Evolutionary conservation across 2,113 vertebrate genomes (phyloP), one percentile per base, ranked within the genome.

Genomic region (Tragulus kanchil): DNA sequence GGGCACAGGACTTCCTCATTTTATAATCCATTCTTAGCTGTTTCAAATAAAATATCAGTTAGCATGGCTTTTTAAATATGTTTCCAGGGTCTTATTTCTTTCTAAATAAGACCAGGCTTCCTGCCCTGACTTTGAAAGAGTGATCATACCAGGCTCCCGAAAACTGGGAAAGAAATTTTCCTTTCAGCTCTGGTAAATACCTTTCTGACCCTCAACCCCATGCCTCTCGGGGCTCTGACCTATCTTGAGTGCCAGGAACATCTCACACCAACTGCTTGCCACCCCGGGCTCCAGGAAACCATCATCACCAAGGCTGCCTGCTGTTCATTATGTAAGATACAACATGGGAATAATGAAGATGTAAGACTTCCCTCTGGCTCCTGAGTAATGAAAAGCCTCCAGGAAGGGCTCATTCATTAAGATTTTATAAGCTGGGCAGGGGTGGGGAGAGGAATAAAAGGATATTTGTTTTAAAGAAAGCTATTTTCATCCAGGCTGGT

Each of bases 381-480:
- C 42, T 62, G 67, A 79, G 96, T 73, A 92, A 64, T 12, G 0
- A 0, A 90, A 92, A 90, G 96, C 95, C 97, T 85, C 23, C 65
- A 89, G 96, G 85, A 94, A 58, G 10, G 12, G 42, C 67, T 82
- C 25, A 13, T 94, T 96, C 94, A 95, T 78, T 95, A 89, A 92
- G 94, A 62, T 94, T 10, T 98, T 90, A 75, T 83, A 86, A 84
- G n/a, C 58, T 93, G 54, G 77, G 73, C 67, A 42, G 5, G 69
- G 69, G 69, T 23, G 36, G 36, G 19, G 36, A 10, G 11, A 56
- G 93, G 82, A 89, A 91, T 42, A 62, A 77, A 97, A 61, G 95
- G 85, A 65, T 93, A 93, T 28, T 81, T 96, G 84, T 96, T 93
- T 96, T 54, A 83, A 96, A 67, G 61, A 87, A 93, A 92, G 94